Evolutionary conservation across 2,113 vertebrate species (phyloP), one percentile per base, ranked within the genome.

Genomic region (Falcunculus frontatus): DNA sequence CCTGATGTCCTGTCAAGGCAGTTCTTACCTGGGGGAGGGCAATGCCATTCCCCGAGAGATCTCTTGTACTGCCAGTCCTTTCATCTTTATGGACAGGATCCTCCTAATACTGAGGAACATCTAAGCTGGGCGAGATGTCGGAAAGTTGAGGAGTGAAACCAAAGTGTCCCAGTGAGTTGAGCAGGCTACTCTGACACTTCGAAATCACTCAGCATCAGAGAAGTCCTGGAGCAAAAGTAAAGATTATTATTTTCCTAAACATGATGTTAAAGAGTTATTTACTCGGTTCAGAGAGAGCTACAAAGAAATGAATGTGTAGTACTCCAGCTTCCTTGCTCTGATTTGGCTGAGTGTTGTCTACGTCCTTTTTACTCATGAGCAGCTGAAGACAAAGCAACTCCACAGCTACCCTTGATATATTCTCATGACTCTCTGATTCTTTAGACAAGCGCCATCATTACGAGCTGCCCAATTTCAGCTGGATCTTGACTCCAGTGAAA

Each of bases 21-120:
- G 10, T 63, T 90, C 30, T 67, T 21, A 52, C 19, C 18, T 57
- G 37, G 4, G 17, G 3, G 1, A 87, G 21, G 21, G 11, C 53
- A 41, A 9, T 32, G 59, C 4, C 37, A 13, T 52, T 64, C n/a
- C 25, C 55, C 14, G 23, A 13, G 44, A 80, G 16, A 68, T 6
- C 4, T 33, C 39, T 86, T n/a, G 19, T 35, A 11, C 22, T 52
- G 33, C 33, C 30, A 53, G 4, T 52, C 35, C 32, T 80, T 84
- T 59, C 23, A 25, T 37, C 64, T 84, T 70, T 39, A 6, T 65
- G 46, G 42, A 55, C 63, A n/a, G 10, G 32, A 22, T 74, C 42
- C 23, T 86, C 60, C 41, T 41, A n/a, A 29, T 21, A 26, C n/a
- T 15, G 20, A 69, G 50, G 44, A 53, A 60, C 0, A 0, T 17